These are phyloP conservation scores for Pitta sordida DNA, from an alignment of 2,113 vertebrate species.

Conservation along the genomic window DNA sequence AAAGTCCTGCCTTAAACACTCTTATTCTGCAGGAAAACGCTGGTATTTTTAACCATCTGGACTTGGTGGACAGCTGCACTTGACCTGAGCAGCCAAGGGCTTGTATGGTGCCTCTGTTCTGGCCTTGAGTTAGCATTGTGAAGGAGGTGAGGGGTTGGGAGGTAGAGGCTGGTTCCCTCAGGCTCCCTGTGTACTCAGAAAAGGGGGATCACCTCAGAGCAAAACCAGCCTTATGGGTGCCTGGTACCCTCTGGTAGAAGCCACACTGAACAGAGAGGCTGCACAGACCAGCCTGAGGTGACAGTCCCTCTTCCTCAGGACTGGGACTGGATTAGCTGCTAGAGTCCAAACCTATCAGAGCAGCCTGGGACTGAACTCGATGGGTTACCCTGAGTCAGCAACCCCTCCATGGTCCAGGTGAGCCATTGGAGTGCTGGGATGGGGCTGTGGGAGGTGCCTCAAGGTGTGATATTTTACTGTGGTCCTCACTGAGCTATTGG, in stretches of 20 bases:
- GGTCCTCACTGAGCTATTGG: neutral
- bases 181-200: neutral
- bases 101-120: neutral
- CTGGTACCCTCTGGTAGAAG: neutral
- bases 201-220: neutral
- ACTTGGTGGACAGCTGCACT: neutral
- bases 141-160: rapidly evolving
- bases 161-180: neutral
- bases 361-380: neutral
- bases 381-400: neutral
- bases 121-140: rapidly evolving
- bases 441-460: rapidly evolving
- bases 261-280: neutral
- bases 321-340: neutral
- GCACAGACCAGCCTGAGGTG: neutral
- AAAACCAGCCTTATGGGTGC: neutral
- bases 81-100: neutral
- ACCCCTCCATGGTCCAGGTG: neutral
- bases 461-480: neutral
- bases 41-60: neutral
- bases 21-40: neutral
- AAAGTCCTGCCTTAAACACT: neutral
- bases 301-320: neutral
- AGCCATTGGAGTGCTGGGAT: neutral
- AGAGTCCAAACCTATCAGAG: neutral